These are phyloP conservation scores for Amphiprion clarkii DNA, from an alignment of 2,797 vertebrate species.

Conservation along the genomic window DNA sequence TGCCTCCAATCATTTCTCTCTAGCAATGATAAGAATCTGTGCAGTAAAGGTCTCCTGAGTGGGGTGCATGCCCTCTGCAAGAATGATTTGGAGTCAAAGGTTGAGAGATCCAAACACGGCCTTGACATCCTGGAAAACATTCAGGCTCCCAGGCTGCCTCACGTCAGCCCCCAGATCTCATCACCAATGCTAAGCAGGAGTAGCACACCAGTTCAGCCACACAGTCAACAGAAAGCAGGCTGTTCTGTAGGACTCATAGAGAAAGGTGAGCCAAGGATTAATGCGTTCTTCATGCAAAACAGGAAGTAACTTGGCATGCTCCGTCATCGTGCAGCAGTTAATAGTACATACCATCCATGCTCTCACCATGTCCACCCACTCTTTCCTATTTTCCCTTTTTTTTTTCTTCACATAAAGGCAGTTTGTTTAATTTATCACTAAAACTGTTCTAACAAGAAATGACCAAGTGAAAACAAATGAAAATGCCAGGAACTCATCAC, in stretches of 20 bases:
- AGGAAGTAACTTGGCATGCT: conserved; percentile 45
- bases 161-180: conserved; percentile 5
- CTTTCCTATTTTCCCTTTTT: conserved; percentile 27
- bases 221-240: neutral
- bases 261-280: conserved; percentile 64
- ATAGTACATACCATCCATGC: conserved; percentile 22
- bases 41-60: conserved; percentile 93
- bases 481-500: neutral
- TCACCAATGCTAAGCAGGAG: conserved; percentile 13
- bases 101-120: conserved; percentile 65
- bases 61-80: conserved; percentile 91
- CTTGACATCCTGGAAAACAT: conserved; percentile 11
- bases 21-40: conserved; percentile 96
- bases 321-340: conserved; percentile 15
- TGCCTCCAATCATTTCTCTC: conserved; percentile 28
- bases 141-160: conserved; percentile 13
- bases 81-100: conserved; percentile 87
- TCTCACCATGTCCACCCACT: conserved; percentile 15
- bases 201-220: conserved; percentile 12
- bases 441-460: neutral
- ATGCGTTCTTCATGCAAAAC: conserved; percentile 38
- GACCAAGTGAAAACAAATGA: neutral
- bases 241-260: conserved; percentile 16
- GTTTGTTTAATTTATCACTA: neutral
- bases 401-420: neutral